A percentile compares a stretch with the other conserved stretches of the same genome.
Conservation (phyloP, 2,888 invertebrate species). For the Aleiodes alternator region DNA sequence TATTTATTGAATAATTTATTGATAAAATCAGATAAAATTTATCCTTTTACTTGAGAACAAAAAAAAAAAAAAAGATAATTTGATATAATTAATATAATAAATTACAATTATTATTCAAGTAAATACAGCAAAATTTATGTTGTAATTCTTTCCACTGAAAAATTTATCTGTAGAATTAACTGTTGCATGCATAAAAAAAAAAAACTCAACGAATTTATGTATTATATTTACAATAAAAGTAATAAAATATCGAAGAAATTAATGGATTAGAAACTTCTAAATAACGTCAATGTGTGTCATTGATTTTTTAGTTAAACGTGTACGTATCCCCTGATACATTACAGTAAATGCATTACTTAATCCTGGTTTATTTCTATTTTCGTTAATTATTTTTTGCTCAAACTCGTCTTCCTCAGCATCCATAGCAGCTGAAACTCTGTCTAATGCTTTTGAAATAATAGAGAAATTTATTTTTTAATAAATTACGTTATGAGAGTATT, state of each 20-base stretch:
- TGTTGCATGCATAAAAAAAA: conserved; percentile 48
- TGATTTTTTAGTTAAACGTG: conserved; percentile 60
- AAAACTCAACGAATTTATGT: conserved; percentile 65
- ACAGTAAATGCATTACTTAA: conserved; percentile 63
- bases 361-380: conserved; percentile 51
- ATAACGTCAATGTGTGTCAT: background rate
- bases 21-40: conserved; percentile 1
- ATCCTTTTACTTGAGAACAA: background rate
- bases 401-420: conserved; percentile 76
- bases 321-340: conserved; percentile 65
- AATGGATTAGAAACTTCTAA: conserved; percentile 56
- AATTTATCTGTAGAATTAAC: conserved; percentile 23
- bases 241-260: conserved; percentile 11
- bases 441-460: conserved; percentile 78
- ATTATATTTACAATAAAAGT: conserved; percentile 60
- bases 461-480: background rate
- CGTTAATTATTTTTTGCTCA: conserved; percentile 57
- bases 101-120: background rate
- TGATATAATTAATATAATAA: conserved; percentile 11
- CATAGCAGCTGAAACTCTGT: conserved; percentile 81
- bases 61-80: background rate
- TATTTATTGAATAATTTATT: conserved; percentile 31
- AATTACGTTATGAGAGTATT: background rate
- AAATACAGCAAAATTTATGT: too few species aligned
- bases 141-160: too few species aligned